These are phyloP conservation scores for Pseudomyrmex flavicornis DNA, from an alignment of 1,140 invertebrate species.

Conservation along the genomic window DNA sequence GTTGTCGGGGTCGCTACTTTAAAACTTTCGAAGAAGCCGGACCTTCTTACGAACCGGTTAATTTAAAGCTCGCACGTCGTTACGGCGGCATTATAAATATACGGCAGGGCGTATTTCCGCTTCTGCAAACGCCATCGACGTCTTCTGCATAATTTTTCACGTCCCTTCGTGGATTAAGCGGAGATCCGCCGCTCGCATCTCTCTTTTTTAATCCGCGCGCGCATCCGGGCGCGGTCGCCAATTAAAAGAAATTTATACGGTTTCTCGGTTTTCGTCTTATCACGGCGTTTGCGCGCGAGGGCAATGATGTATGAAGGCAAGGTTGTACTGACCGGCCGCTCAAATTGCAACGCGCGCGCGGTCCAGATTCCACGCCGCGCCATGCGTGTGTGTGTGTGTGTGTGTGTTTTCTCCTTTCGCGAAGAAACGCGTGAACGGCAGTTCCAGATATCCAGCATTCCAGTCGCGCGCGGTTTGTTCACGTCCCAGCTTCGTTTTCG, in stretches of 20 bases:
- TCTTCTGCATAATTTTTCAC: conserved; percentile 54
- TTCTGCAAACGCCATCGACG: conserved; percentile 42
- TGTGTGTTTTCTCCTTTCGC: conserved; percentile 20
- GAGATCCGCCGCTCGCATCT: background rate
- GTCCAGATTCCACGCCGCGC: conserved; percentile 13
- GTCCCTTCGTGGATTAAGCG: conserved; percentile 35
- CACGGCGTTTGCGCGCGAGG: background rate
- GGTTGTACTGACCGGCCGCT: conserved; percentile 41
- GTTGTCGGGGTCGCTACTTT: conserved; percentile 56
- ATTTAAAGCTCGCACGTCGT: conserved; percentile 67
- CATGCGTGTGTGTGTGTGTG: background rate
- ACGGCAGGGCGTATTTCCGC: conserved; percentile 59
- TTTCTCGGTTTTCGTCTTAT: conserved; percentile 34
- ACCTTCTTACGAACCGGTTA: conserved; percentile 67
- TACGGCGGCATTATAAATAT: conserved; percentile 46
- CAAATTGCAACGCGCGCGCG: conserved; percentile 54
- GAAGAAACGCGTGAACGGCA: conserved; percentile 15
- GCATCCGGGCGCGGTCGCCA: background rate
- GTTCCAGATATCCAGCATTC: conserved; percentile 34
- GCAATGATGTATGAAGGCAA: conserved; percentile 45
- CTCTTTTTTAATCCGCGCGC: conserved; percentile 17
- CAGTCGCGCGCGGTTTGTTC: background rate
- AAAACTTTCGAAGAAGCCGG: conserved; percentile 53
- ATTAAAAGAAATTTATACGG: conserved; percentile 62
- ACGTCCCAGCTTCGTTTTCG: too few relatives aligned